Evolutionary conservation across 2,888 invertebrate genomes (phyloP).

Genomic region (Podabrus alpinus): DNA sequence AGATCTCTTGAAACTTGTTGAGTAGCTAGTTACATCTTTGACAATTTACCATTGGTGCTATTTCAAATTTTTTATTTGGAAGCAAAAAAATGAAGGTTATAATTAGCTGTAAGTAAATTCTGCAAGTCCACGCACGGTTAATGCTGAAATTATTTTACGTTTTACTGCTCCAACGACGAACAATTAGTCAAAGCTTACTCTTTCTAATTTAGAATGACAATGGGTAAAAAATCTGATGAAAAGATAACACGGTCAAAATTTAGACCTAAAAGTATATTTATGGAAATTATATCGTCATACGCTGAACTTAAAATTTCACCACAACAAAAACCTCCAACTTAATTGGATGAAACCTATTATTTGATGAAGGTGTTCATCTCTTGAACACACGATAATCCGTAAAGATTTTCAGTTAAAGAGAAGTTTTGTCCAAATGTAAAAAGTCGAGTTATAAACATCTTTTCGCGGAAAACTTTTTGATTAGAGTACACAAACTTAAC

Average conservation of each 20-base stretch:
- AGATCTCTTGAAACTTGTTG: constrained; percentile 1
- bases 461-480: neutral
- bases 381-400: neutral
- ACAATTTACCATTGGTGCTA: neutral
- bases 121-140: too few relatives aligned
- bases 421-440: neutral
- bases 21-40: neutral
- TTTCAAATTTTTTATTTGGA: neutral
- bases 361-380: neutral
- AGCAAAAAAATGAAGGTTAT: too few relatives aligned
- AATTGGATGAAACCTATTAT: neutral
- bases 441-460: neutral
- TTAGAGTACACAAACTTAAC: too few relatives aligned
- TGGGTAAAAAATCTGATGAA: neutral
- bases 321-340: neutral
- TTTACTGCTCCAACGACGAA: neutral
- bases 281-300: neutral
- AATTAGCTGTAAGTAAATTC: neutral
- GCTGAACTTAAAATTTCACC: neutral
- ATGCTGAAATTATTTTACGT: neutral
- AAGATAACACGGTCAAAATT: neutral
- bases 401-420: neutral
- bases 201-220: neutral
- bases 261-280: neutral
- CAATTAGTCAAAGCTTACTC: too few relatives aligned